Percentiles rank a stretch among this genome's conserved stretches.
phyloP scores from a whole-genome alignment of 2,113 vertebrate species.

The Speoplatyrhinus poulsoni region DNA sequence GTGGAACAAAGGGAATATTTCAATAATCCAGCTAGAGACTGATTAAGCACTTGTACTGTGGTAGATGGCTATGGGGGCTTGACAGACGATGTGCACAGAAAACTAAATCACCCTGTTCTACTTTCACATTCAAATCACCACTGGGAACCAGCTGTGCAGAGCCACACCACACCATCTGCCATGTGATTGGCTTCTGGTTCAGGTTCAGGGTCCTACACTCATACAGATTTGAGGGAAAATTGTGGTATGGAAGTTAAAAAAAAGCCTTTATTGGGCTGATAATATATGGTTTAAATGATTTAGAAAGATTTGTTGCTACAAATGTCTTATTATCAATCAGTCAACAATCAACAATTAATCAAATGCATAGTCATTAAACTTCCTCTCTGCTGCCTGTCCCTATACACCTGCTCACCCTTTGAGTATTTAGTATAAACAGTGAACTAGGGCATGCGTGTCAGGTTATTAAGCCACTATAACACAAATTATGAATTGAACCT shows the following conservation, averaged over 20 bases:
- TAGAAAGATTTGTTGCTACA: neutral
- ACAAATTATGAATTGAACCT: no score
- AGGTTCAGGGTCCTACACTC: slow-evolving; percentile 11
- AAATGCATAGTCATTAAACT: neutral
- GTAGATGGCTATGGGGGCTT: slow-evolving; percentile 33
- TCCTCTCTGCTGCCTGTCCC: no score
- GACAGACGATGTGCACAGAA: slow-evolving; percentile 44
- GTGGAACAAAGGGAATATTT: slow-evolving; percentile 42
- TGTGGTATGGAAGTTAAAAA: neutral
- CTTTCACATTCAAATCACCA: slow-evolving; percentile 39
- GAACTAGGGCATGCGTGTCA: no score
- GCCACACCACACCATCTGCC: slow-evolving; percentile 43
- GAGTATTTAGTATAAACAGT: no score
- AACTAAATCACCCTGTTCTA: slow-evolving; percentile 36
- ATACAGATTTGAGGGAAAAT: neutral
- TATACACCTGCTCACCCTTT: no score
- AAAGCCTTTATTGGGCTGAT: no score
- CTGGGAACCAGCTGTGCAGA: slow-evolving; percentile 42
- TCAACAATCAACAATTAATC: neutral
- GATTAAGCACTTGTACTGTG: slow-evolving; percentile 42
- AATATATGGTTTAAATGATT: no score
- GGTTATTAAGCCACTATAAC: no score
- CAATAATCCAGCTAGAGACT: slow-evolving; percentile 33
- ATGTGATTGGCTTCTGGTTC: slow-evolving; percentile 20
- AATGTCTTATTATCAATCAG: neutral